These are phyloP conservation scores for Automeris io DNA, from an alignment of 2,888 invertebrate genomes.

Conservation along the genomic window DNA sequence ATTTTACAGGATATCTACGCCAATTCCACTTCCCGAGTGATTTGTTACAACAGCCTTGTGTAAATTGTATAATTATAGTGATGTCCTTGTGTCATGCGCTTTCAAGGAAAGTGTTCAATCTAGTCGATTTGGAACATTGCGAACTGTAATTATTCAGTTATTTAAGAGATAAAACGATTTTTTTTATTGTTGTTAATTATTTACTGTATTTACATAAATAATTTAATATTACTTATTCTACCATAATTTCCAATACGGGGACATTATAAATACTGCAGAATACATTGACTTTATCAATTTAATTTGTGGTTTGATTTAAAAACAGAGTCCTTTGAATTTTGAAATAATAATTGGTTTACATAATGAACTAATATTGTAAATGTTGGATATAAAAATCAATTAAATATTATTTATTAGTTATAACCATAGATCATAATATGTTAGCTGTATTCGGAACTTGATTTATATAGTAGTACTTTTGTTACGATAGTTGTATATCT, in stretches of 20 bases:
- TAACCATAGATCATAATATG: too few relatives aligned
- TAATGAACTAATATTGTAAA: too few relatives aligned
- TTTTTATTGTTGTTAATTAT: constrained; percentile 5
- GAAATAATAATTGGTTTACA: too few relatives aligned
- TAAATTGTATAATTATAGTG: constrained; percentile 13
- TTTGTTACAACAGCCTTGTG: neutral
- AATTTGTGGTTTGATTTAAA: neutral
- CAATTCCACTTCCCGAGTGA: constrained; percentile 20
- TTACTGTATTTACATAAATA: constrained; percentile 4
- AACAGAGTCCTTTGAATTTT: too few relatives aligned
- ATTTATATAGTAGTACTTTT: too few relatives aligned
- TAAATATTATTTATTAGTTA: too few relatives aligned
- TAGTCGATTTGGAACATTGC: neutral
- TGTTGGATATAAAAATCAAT: too few relatives aligned
- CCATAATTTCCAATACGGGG: neutral
- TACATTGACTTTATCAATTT: neutral
- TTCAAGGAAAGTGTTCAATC: too few relatives aligned
- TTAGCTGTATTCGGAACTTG: too few relatives aligned
- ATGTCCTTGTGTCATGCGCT: neutral
- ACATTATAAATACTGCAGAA: neutral
- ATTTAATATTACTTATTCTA: neutral
- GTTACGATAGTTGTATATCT: too few relatives aligned
- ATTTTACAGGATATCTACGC: constrained; percentile 26
- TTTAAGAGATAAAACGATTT: neutral
- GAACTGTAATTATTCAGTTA: neutral